These are phyloP conservation scores for Leptodactylus fallax DNA, from an alignment of 2,797 vertebrate species.

Conservation along the genomic window DNA sequence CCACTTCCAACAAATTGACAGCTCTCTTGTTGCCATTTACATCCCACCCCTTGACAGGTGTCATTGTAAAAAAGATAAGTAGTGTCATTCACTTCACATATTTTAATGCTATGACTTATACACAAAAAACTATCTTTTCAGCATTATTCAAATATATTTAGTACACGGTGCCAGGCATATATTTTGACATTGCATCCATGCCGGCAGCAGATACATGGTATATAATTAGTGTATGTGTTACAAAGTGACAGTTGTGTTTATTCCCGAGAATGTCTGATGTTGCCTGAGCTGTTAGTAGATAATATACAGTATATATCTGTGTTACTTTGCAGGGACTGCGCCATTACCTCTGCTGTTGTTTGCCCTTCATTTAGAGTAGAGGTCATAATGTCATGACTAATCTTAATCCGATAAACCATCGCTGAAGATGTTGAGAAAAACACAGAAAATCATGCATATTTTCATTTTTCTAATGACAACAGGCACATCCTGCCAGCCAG, in stretches of 20 bases:
- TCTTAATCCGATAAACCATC: not conserved
- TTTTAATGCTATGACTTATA: not conserved
- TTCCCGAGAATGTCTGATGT: not conserved
- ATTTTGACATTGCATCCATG: not conserved
- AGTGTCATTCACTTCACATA: too few relatives aligned
- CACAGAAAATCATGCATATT: constrained; percentile 16
- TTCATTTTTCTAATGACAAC: constrained; percentile 35
- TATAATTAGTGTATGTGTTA: not conserved
- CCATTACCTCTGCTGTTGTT: constrained; percentile 18
- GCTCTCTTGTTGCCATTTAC: too few relatives aligned
- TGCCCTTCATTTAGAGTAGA: constrained; percentile 11
- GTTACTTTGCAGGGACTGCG: not conserved
- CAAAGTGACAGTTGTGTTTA: not conserved
- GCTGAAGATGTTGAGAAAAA: constrained; percentile 2
- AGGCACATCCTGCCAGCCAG: constrained; percentile 2
- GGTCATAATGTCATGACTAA: constrained; percentile 28
- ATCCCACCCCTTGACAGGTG: too few relatives aligned
- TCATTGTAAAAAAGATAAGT: too few relatives aligned
- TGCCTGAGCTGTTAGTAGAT: not conserved
- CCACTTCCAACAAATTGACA: too few relatives aligned
- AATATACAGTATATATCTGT: not conserved
- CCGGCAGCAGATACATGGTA: not conserved
- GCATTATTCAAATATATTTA: not conserved
- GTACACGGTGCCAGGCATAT: too few relatives aligned
- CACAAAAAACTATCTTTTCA: not conserved